phyloP scores from a whole-genome alignment of 2,888 invertebrate species.

The Caenorhabditis japonica region DNA sequence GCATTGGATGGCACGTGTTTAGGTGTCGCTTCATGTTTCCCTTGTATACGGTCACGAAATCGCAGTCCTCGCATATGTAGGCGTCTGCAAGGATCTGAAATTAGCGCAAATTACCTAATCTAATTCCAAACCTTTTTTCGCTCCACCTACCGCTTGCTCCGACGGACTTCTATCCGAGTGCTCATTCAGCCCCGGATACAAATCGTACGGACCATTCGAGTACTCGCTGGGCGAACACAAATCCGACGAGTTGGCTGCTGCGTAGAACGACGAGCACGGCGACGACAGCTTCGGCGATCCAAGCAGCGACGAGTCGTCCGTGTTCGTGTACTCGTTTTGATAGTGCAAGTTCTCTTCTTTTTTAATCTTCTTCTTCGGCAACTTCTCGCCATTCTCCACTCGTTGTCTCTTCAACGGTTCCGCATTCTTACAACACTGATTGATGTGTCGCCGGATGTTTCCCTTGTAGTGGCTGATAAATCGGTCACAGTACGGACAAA shows the following conservation, averaged over 20 bases:
- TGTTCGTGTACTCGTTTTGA: slow-evolving; percentile 3
- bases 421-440: slow-evolving; percentile 66
- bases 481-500: slow-evolving; percentile 73
- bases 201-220: slow-evolving; percentile 18
- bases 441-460: slow-evolving; percentile 70
- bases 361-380: slow-evolving; percentile 30
- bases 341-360: slow-evolving; percentile 10
- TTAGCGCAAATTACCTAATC: slow-evolving; percentile 7
- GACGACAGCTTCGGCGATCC: slow-evolving; percentile 33
- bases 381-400: slow-evolving; percentile 25
- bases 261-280: slow-evolving; percentile 39
- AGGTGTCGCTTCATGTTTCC: slow-evolving; percentile 76
- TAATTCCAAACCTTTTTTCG: no score
- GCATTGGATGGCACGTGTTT: slow-evolving; percentile 65
- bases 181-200: slow-evolving; percentile 13
- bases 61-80: slow-evolving; percentile 73
- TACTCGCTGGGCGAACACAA: slow-evolving; percentile 46
- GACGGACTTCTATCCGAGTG: slow-evolving; percentile 4
- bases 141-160: slow-evolving; percentile 13
- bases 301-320: slow-evolving; percentile 20
- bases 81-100: slow-evolving; percentile 62
- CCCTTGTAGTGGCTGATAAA: slow-evolving; percentile 75
- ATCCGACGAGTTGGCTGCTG: slow-evolving; percentile 18
- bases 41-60: slow-evolving; percentile 74
- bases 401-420: slow-evolving; percentile 47